Evolutionary conservation across 2,888 invertebrate species (phyloP), one percentile per base, ranked within the genome.

Genomic region (Dynastes tityus): DNA sequence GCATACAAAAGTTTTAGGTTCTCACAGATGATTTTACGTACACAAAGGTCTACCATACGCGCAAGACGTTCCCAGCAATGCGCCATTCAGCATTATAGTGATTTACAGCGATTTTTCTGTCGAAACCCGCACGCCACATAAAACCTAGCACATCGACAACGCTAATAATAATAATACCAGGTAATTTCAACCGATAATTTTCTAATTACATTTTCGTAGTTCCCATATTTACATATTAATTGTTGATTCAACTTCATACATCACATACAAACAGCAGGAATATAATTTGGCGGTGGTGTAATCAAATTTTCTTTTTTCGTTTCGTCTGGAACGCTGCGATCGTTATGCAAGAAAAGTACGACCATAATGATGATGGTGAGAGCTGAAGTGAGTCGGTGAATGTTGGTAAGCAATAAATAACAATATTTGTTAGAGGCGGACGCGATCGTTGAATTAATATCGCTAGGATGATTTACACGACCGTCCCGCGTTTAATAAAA

Each of bases 391-490:
- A 53, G 16, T 32, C 45, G 49, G n/a, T 67, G 67, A 67, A 32
- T 16, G 67, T 40, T 22, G 45, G 45, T 67, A 22, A 67, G 67
- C 16, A 71, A 71, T 71, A 71, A 71, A 71, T 71, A 71, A 71
- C 29, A 53, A 55, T 70, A 71, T 71, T 55, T 71, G 71, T 71
- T 71, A 71, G 55, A 71, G 80, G 80, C 58, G 78, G 80, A 78
- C 80, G 68, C 70, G 58, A 76, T 65, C 76, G 80, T 76, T 78
- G 71, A 78, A 80, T 80, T 80, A 80, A 78, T 80, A 78, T 71
- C 78, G 49, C 76, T 55, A 64, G 76, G n/a, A 75, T 80, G 80
- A 80, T 80, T 78, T 78, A 80, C 71, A 64, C 49, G 13, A 29
- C 53, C 40, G 29, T 58, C 16, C 61, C 32, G 73, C 27, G 2